Evolutionary conservation across 2,113 vertebrate genomes (phyloP), one percentile per base, ranked within the genome.

Genomic region (Delphinus delphis): DNA sequence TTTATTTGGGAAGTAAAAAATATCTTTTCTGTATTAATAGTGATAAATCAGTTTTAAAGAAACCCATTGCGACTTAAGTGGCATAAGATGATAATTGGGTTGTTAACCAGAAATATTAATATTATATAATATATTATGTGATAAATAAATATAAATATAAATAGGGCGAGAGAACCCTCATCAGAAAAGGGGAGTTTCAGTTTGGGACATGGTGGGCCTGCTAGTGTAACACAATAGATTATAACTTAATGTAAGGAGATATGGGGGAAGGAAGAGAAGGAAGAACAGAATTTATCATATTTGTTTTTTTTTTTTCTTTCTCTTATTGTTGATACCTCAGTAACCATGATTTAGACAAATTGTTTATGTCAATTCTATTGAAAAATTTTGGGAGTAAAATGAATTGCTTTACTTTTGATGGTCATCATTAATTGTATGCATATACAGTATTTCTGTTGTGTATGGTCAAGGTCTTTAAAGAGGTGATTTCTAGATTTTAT

Each of bases 1-100:
- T 70, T 20, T 50, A 71, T 88, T 92, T 94, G 38, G 26, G 26
- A 87, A 88, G 25, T 97, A 67, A 84, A 80, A 81, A 77, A 90
- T 26, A 26, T 12, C 11, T 83, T 93, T 90, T 77, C 68, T 63
- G 6, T 81, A 68, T 84, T 80, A 76, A 31, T 60, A 88, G 8
- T 84, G 38, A 89, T 81, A 89, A 86, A 41, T 77, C 50, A 44
- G 6, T 68, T 86, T 95, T 86, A 36, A 85, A 92, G 41, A 90
- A 96, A 47, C 2, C 31, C 5, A 63, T 36, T 85, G n/a, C 76
- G 65, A 58, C 8, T 85, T 89, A 71, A 77, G 25, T 65, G 71
- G 21, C 18, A 65, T 41, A 63, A 36, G 68, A 68, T 41, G 65
- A 11, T 62, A 71, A 81, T 70, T 90, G 26, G 14, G 26, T 71